Evolutionary conservation across 2,113 vertebrate species (phyloP), one percentile per base, ranked within the genome.

Genomic region (Mirounga angustirostris): DNA sequence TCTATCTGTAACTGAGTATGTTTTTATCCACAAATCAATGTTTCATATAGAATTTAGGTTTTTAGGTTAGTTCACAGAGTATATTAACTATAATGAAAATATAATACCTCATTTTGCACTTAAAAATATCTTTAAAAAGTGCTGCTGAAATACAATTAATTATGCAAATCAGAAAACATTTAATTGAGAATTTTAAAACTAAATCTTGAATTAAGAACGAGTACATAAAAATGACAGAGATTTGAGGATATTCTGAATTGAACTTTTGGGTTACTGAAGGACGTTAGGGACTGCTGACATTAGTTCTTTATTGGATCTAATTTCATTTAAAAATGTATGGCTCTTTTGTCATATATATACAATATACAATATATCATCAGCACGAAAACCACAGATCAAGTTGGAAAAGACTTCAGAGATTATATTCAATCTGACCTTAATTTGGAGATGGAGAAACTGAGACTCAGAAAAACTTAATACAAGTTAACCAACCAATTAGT

Each of bases 221-320:
- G 4, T 33, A 6, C 16, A 95, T 89, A 78, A 85, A 90, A 94
- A 88, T 80, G 52, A 88, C 10, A 30, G 63, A 85, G 52, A 91
- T 7, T 63, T 87, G 30, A 95, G n/a, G 36, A 56, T 73, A 90
- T 59, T 73, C 26, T 69, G n/a, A 78, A 91, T 2, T 89, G 36
- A 94, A 76, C 50, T 97, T 96, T 56, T n/a, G 26, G 9, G 80
- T 94, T 87, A 96, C 36, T 56, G 83, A 65, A 50, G 18, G 91
- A 63, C 54, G 76, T 88, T 26, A 95, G 74, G 61, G 43, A 84
- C 18, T 24, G n/a, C 54, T 67, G 56, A 95, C 9, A 43, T 74
- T 80, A 73, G 61, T 81, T 80, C 40, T 85, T 91, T 71, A 89
- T 94, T 84, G 65, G 65, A 82, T 83, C 28, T 30, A 83, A 88